Evolutionary conservation across 2,888 invertebrate genomes (phyloP).

Genomic region (Clitarchus hookeri): DNA sequence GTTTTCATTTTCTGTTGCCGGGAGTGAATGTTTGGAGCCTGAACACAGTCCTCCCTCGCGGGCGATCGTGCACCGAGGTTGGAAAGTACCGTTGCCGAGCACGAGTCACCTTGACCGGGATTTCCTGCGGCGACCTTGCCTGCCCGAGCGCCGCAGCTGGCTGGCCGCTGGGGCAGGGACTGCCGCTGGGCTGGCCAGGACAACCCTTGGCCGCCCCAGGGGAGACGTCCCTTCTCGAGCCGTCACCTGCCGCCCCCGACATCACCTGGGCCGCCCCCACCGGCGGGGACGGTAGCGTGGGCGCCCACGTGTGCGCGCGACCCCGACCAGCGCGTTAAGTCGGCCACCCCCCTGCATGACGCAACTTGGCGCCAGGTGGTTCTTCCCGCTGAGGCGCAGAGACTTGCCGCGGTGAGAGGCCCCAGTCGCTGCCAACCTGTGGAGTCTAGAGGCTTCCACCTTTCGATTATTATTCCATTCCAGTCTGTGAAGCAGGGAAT

Average conservation of each 20-base stretch:
- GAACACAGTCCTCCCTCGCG: not conserved
- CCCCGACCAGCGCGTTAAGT: too few relatives aligned
- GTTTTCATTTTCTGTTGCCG: too few relatives aligned
- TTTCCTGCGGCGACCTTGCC: not conserved
- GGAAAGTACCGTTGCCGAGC: not conserved
- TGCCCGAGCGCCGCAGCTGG: not conserved
- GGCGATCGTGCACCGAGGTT: not conserved
- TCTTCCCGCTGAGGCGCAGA: not conserved
- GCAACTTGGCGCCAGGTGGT: not conserved
- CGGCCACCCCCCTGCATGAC: not conserved
- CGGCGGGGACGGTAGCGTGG: not conserved
- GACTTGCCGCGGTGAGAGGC: too few relatives aligned
- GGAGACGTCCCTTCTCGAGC: too few relatives aligned
- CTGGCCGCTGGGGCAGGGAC: not conserved
- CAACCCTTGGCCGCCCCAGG: not conserved
- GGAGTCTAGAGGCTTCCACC: too few relatives aligned
- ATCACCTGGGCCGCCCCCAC: not conserved
- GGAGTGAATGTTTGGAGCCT: too few relatives aligned
- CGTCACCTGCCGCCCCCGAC: too few relatives aligned
- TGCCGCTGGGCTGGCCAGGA: not conserved
- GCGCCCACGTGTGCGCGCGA: not conserved
- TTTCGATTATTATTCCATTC: too few relatives aligned
- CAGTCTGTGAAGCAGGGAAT: too few relatives aligned
- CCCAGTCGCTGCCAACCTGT: too few relatives aligned
- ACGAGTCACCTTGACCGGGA: not conserved